phyloP scores from a whole-genome alignment of 2,113 vertebrate genomes.

The Carassius carassius region DNA sequence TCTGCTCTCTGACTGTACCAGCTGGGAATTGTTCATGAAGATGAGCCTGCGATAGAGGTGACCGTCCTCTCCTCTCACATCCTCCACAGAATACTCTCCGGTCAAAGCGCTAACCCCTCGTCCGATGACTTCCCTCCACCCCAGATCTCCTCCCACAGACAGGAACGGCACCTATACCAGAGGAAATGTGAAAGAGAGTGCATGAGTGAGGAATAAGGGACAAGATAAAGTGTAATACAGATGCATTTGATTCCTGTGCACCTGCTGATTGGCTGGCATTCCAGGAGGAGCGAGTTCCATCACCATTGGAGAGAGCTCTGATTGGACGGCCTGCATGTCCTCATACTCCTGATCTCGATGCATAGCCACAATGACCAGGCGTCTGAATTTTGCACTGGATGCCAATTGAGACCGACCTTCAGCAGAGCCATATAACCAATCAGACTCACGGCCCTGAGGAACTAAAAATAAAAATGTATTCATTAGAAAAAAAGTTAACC shows the following conservation, averaged over 20 bases:
- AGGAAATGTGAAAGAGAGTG: not conserved
- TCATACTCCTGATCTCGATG: slow-evolving; percentile 91
- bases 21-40: too few species aligned
- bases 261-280: slow-evolving; percentile 88
- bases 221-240: not conserved
- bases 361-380: slow-evolving; percentile 85
- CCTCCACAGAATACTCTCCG: slow-evolving; percentile 90
- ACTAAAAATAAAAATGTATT: slow-evolving; percentile 72
- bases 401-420: slow-evolving; percentile 88
- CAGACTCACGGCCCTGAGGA: slow-evolving; percentile 91
- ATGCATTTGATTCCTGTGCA: slow-evolving; percentile 59
- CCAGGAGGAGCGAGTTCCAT: slow-evolving; percentile 90
- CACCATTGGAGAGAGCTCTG: slow-evolving; percentile 88
- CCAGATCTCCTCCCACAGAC: slow-evolving; percentile 91
- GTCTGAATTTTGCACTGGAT: slow-evolving; percentile 82
- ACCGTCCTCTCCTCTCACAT: slow-evolving; percentile 85
- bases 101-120: slow-evolving; percentile 81
- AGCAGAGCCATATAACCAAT: slow-evolving; percentile 92
- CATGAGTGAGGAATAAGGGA: not conserved
- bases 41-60: slow-evolving; percentile 84
- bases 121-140: slow-evolving; percentile 83
- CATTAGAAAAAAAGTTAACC: not conserved
- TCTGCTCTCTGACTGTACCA: slow-evolving; percentile 53
- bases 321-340: slow-evolving; percentile 88
- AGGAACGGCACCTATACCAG: slow-evolving; percentile 88